phyloP scores from a whole-genome alignment of 2,113 vertebrate species.

The Dromas ardeola region DNA sequence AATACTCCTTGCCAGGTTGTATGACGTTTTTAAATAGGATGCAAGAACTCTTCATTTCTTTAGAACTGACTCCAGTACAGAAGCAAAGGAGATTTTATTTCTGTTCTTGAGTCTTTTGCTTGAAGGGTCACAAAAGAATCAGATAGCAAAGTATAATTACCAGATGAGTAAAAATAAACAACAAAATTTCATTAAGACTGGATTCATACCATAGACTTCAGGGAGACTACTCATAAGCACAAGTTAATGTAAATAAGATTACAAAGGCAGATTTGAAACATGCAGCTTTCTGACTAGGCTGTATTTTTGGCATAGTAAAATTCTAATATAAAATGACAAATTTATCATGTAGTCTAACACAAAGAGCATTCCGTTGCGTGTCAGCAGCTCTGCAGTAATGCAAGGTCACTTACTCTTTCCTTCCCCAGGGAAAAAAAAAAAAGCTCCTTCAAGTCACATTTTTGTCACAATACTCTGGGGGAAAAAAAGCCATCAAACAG shows the following conservation, averaged over 20 bases:
- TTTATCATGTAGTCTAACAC: background rate
- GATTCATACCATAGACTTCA: conserved; percentile 5
- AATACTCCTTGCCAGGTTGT: background rate
- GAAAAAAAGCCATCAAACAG: too few species aligned
- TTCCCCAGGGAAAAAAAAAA: background rate
- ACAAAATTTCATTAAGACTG: background rate
- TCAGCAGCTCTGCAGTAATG: background rate
- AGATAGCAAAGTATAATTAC: conserved; percentile 11
- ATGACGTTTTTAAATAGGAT: background rate
- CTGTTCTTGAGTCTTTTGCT: background rate
- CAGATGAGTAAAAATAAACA: conserved; percentile 37
- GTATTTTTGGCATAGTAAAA: background rate
- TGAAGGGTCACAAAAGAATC: background rate
- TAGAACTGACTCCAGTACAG: background rate
- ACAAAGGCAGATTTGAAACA: background rate
- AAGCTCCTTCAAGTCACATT: background rate
- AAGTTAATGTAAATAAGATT: conserved; percentile 7
- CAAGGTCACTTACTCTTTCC: background rate
- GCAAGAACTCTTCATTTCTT: background rate
- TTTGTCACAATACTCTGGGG: background rate
- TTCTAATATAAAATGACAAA: background rate
- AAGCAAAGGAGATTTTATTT: background rate
- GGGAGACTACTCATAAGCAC: background rate
- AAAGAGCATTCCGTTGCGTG: background rate
- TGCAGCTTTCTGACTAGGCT: background rate